phyloP scores from a whole-genome alignment of 1,140 invertebrate species.

The Pseudomyrmex sp. region DNA sequence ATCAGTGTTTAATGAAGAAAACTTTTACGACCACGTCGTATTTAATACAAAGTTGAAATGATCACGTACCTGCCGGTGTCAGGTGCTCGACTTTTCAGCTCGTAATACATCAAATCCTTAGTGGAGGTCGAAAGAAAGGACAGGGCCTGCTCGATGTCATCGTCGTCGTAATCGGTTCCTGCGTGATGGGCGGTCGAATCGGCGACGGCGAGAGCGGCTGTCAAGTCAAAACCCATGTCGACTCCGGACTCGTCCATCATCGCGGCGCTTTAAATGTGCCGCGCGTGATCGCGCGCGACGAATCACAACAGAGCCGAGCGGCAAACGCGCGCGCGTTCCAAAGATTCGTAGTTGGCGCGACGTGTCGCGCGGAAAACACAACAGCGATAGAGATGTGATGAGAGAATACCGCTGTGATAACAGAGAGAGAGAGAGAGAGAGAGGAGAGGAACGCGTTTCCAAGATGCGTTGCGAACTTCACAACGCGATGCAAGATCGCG shows the following conservation, averaged over 20 bases:
- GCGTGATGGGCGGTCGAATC: slow-evolving; percentile 1
- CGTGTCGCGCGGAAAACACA: slow-evolving; percentile 7
- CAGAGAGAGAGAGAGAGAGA: neutral
- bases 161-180: slow-evolving; percentile 68
- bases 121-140: slow-evolving; percentile 78
- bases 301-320: neutral
- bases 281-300: slow-evolving; percentile 22
- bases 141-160: slow-evolving; percentile 79
- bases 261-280: slow-evolving; percentile 41
- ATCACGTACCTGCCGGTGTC: slow-evolving; percentile 87
- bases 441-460: too few relatives aligned
- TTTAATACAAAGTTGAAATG: neutral
- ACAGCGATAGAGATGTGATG: slow-evolving; percentile 12
- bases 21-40: neutral
- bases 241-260: slow-evolving; percentile 88
- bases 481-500: neutral
- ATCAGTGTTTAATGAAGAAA: slow-evolving; percentile 9
- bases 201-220: slow-evolving; percentile 85
- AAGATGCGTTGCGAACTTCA: neutral
- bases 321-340: slow-evolving; percentile 42
- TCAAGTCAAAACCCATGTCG: slow-evolving; percentile 90
- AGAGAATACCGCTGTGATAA: neutral
- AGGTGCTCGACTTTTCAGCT: slow-evolving; percentile 87
- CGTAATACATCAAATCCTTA: slow-evolving; percentile 90
- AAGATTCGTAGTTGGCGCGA: slow-evolving; percentile 9